Percentiles rank a stretch among this genome's conserved stretches.
phyloP scores from a whole-genome alignment of 2,113 vertebrate species.

The Orthochromis indermauri region DNA sequence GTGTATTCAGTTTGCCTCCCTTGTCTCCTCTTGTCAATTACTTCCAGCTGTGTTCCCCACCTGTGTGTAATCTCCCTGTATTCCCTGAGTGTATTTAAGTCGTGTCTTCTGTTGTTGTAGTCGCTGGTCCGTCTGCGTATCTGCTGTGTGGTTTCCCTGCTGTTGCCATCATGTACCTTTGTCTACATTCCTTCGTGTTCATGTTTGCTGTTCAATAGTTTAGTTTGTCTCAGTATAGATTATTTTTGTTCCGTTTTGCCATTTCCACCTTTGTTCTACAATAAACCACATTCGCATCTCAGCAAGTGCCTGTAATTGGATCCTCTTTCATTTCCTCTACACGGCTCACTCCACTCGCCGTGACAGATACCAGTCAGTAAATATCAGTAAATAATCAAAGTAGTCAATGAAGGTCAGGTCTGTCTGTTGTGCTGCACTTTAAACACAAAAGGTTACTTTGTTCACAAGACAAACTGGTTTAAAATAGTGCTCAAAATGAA shows the following conservation, averaged over 20 bases:
- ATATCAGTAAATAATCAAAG: neutral
- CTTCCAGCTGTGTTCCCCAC: no score
- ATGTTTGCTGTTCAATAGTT: neutral
- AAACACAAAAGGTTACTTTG: neutral
- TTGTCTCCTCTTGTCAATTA: no score
- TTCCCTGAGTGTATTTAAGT: no score
- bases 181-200: neutral
- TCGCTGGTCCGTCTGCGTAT: rapidly evolving
- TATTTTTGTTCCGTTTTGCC: neutral
- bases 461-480: neutral
- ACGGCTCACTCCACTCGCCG: neutral
- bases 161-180: no score
- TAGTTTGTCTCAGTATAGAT: neutral
- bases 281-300: no score
- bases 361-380: neutral
- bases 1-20: no score
- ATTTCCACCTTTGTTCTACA: neutral
- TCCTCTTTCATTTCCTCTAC: neutral
- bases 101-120: no score
- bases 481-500: neutral
- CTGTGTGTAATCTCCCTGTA: no score
- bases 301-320: neutral
- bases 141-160: no score
- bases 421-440: neutral
- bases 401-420: neutral